Evolutionary conservation across 2,888 invertebrate species (phyloP), one percentile per base, ranked within the genome.

Genomic region (Celastrina argiolus): DNA sequence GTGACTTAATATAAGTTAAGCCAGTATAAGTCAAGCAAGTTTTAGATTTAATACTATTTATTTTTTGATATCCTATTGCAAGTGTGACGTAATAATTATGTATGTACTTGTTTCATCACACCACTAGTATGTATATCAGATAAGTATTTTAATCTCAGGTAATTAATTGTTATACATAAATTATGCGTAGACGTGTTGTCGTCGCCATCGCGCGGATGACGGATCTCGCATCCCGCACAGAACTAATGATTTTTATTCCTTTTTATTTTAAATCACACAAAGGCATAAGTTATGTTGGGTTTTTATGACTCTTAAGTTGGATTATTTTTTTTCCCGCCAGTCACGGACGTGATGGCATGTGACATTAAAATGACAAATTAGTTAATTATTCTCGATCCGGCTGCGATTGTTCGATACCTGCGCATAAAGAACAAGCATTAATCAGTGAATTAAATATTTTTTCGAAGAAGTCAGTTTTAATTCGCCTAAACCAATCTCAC

Each of bases 321-420:
- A 90, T 91, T 89, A 89, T 87, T 84, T 82, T 84, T 82, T 76
- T 79, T 82, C 75, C 77, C 71, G 74, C 78, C 71, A 74, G 74
- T 74, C 74, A 73, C 76, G 79, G 80, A 88, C 90, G 91, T 90
- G 91, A 87, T 84, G 91, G 89, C 88, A 89, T 90, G 89, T 88
- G 88, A 89, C 90, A 88, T 90, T 88, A 88, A 90, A 90, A 90
- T 90, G 90, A 91, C 84, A 88, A 89, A 91, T 91, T 84, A 84
- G 83, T 85, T 90, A 90, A 91, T 91, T 91, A 89, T 88, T 90
- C 88, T 88, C 87, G 82, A 88, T 88, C 88, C 85, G 82, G 70
- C 74, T 83, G 84, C 85, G 86, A 87, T 84, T 80, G 76, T 71
- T 59, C 42, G 66, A 61, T 41, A 34, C 39, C 18, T 36, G 61